Evolutionary conservation across 2,797 vertebrate species (phyloP), one percentile per base, ranked within the genome.

Genomic region (Onychomys leucogaster): DNA sequence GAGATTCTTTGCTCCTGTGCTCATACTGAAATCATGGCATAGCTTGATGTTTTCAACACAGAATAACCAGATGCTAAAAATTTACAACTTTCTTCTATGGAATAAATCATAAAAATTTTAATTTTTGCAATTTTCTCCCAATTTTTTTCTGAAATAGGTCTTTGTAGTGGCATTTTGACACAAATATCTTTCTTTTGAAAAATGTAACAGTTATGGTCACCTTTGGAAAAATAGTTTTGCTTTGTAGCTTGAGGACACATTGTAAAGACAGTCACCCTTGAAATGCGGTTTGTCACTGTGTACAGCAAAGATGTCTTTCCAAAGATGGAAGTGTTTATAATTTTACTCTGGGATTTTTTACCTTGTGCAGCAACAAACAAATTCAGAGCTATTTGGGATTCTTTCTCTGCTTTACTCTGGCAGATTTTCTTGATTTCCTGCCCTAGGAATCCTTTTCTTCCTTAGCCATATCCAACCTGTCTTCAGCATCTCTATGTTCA

Each of bases 41-140:
- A 25, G 41, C 49, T 82, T 85, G 43, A 81, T 29, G 52, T 94
- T n/a, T 93, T 83, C 87, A 34, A 55, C 93, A 86, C 81, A 96
- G 46, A 85, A 80, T 85, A 82, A 61, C 34, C n/a, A 82, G 77
- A 75, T 90, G 87, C 85, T 69, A 78, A 55, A 91, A 91, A n/a
- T 92, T 2, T 29, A 46, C 8, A 55, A 46, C n/a, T 93, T 81
- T 92, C 69, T 95, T 86, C 34, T 27, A 81, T 80, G 14, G 92
- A 81, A 91, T 95, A 94, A 91, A 87, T 95, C 91, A 91, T 94
- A 88, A 95, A 90, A 90, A 93, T 75, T 93, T 43, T 93, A 93
- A 88, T 96, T 49, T 95, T 94, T 89, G 71, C 21, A 57, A 0
- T 89, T 90, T 94, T 94, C 59, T 87, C 52, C 37, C 85, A 34